A percentile compares a stretch with the other conserved stretches of the same genome.
Evolutionary conservation across 2,888 invertebrate genomes (phyloP).

Genomic region (Diarsia rubi): DNA sequence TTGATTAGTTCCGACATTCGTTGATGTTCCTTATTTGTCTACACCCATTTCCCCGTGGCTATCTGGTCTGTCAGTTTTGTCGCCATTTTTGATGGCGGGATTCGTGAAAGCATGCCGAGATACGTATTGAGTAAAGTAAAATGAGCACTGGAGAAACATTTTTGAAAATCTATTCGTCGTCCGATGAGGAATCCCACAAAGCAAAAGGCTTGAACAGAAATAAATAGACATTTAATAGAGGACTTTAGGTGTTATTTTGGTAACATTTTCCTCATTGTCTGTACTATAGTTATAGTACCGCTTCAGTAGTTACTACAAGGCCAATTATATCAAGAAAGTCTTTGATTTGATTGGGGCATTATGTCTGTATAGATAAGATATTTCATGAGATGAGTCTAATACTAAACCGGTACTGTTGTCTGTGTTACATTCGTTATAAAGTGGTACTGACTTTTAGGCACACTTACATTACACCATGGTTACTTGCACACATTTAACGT

Average conservation of each 20-base stretch:
- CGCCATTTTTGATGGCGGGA: background rate
- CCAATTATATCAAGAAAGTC: slow-evolving; percentile 11
- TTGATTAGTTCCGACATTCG: slow-evolving; percentile 51
- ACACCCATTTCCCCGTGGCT: background rate
- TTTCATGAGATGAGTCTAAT: slow-evolving; percentile 26
- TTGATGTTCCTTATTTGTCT: slow-evolving; percentile 29
- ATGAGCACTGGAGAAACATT: background rate
- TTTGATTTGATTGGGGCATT: slow-evolving; percentile 1
- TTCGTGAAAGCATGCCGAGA: background rate
- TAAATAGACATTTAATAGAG: background rate
- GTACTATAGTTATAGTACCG: background rate
- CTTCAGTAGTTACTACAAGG: slow-evolving; percentile 1
- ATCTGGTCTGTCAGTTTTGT: slow-evolving; percentile 8
- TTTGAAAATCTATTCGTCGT: background rate
- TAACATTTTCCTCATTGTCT: slow-evolving; percentile 18
- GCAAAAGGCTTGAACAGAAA: background rate
- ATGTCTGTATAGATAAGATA: background rate
- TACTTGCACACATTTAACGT: background rate
- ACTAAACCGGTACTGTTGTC: background rate
- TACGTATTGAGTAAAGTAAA: background rate
- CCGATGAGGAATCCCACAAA: background rate
- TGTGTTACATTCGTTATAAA: slow-evolving; percentile 10
- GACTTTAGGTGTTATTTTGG: slow-evolving; percentile 3
- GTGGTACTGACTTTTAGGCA: background rate
- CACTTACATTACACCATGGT: background rate